These are phyloP conservation scores for Andrena bicolor DNA, from an alignment of 2,888 invertebrate genomes.

Conservation along the genomic window DNA sequence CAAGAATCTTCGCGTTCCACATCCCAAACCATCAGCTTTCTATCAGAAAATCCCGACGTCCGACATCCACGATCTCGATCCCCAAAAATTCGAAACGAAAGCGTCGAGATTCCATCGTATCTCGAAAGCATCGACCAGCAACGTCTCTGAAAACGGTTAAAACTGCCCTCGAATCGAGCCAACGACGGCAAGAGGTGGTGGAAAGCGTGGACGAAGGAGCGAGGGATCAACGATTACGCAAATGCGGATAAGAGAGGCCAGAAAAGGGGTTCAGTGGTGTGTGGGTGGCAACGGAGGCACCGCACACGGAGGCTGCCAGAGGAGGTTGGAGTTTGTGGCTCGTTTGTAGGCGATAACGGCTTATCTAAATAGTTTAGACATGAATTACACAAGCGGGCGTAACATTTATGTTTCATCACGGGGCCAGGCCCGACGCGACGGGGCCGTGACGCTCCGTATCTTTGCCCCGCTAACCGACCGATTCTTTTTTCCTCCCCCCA, in stretches of 20 bases:
- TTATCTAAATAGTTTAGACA: constrained; percentile 79
- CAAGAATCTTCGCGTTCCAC: background rate
- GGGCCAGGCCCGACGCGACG: constrained; percentile 37
- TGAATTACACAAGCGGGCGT: constrained; percentile 78
- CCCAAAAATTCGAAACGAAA: too few relatives aligned
- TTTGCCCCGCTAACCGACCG: constrained; percentile 44
- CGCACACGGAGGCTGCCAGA: constrained; percentile 22
- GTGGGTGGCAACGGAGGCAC: constrained; percentile 31
- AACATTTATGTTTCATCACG: constrained; percentile 74
- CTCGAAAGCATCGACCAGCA: too few relatives aligned
- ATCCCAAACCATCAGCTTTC: too few relatives aligned
- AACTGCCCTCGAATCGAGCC: background rate
- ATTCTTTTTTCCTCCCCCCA: constrained; percentile 34
- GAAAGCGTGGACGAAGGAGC: constrained; percentile 23
- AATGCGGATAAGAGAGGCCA: constrained; percentile 64
- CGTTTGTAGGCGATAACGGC: constrained; percentile 77
- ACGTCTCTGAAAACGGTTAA: background rate
- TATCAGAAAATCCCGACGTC: too few relatives aligned
- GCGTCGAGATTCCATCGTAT: too few relatives aligned
- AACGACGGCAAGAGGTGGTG: constrained; percentile 19
- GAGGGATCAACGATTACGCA: constrained; percentile 68
- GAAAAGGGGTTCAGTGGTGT: constrained; percentile 51
- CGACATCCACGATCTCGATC: too few relatives aligned
- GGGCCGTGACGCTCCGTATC: constrained; percentile 57
- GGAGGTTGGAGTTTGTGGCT: constrained; percentile 65